phyloP scores from a whole-genome alignment of 2,888 invertebrate species.

The Exocentrus adspersus region DNA sequence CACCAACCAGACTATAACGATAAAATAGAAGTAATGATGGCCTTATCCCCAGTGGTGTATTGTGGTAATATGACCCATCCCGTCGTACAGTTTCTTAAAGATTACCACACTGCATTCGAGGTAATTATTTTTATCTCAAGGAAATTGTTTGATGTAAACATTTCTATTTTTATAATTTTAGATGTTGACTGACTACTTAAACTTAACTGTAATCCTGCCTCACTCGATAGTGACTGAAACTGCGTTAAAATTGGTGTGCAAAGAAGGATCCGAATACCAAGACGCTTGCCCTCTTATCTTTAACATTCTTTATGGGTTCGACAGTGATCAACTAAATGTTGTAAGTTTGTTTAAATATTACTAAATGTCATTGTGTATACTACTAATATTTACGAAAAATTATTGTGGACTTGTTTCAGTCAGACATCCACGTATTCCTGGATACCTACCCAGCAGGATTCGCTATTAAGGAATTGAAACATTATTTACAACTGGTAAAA shows the following conservation, averaged over 20 bases:
- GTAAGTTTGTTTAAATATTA: slow-evolving; percentile 29
- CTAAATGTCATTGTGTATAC: too few species aligned
- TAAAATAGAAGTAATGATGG: slow-evolving; percentile 3
- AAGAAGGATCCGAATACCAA: background rate
- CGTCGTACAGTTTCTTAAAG: background rate
- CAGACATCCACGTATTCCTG: slow-evolving; percentile 51
- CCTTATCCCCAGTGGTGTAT: slow-evolving; percentile 8
- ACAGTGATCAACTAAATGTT: slow-evolving; percentile 31
- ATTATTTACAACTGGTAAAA: slow-evolving; percentile 66
- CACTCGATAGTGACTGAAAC: slow-evolving; percentile 5
- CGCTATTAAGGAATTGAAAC: slow-evolving; percentile 65
- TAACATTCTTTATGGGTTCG: slow-evolving; percentile 35
- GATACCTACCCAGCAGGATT: slow-evolving; percentile 64
- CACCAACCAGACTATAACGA: slow-evolving; percentile 46
- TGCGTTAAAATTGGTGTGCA: slow-evolving; percentile 13
- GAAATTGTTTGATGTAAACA: background rate
- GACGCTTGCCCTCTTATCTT: slow-evolving; percentile 23
- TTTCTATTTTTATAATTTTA: too few species aligned
- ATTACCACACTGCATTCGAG: background rate
- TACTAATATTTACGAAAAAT: too few species aligned
- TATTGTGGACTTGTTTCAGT: too few species aligned
- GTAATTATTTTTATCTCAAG: slow-evolving; percentile 5
- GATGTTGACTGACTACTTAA: slow-evolving; percentile 15
- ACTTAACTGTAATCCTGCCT: slow-evolving; percentile 21
- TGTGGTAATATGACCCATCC: slow-evolving; percentile 3